Base-by-base conservation (phyloP, 2,797 vertebrate species). In the Coccyzus lansbergi region DNA sequence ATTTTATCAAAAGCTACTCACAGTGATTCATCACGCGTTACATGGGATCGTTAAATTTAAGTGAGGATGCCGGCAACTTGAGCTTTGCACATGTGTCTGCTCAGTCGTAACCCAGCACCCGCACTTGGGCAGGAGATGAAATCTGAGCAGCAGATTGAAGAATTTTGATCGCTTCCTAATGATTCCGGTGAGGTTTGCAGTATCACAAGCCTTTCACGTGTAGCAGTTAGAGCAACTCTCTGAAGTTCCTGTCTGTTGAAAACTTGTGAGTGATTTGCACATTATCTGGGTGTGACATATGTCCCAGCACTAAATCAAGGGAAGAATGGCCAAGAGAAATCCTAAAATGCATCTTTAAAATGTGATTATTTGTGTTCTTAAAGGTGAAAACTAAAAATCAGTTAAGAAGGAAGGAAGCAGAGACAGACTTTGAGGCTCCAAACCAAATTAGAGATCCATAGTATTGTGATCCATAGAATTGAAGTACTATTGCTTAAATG, bases 81-180 rank as follows among this genome's bases (percentile, higher is more conserved):
- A 65, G 31, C 62, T 26, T 46, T 26, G 36, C 26, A 6, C 0
- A 0, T 2, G 4, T 44, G 22, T 58, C 56, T 42, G 17, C 25
- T 68, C 15, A 19, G 62, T 42, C 13, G 12, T 59, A 24, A 79
- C 19, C 22, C 53, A 22, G 1, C 46, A 26, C 53, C 68, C 1
- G 3, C 46, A 15, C 15, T 77, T 25, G 6, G 28, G 38, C 5
- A 70, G 42, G 52, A 26, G 15, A 7, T 42, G 17, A 65, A 69
- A 52, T 56, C 36, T n/a, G 34, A 56, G 16, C 3, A 36, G 21
- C 13, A 33, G 25, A 31, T 19, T 34, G 3, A 31, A 53, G 52
- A 21, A 25, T 24, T 42, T 8, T 53, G 22, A 4, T 86, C 0
- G 0, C 19, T 56, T 75, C 26, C 10, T 65, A 6, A 9, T 10